These are phyloP conservation scores for Entomobrya multifasciata DNA, from an alignment of 2,888 invertebrate species.

Conservation along the genomic window DNA sequence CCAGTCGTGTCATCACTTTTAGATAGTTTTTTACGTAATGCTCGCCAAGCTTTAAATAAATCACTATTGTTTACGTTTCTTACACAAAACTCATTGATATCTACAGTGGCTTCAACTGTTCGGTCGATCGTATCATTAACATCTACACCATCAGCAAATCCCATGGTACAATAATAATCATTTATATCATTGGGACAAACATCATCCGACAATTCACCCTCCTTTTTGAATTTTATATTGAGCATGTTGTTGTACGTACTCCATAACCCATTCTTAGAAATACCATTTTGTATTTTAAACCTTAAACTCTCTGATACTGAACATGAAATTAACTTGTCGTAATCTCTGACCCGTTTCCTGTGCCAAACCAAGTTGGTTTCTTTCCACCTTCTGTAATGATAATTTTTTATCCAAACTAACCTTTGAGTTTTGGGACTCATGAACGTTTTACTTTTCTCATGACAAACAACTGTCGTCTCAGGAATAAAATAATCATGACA, in stretches of 20 bases:
- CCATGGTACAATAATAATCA: conserved; percentile 40
- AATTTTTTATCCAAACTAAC: neutral
- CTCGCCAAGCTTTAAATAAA: conserved; percentile 37
- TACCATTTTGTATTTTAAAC: neutral
- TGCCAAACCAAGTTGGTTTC: neutral
- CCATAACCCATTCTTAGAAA: conserved; percentile 33
- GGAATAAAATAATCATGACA: too few species aligned
- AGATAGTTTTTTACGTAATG: conserved; percentile 7
- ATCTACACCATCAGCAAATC: neutral
- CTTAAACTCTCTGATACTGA: neutral
- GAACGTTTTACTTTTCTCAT: neutral
- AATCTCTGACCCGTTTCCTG: neutral
- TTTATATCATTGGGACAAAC: conserved; percentile 13
- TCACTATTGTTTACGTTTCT: neutral
- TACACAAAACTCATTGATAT: neutral
- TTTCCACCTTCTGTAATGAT: neutral
- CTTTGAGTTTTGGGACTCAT: neutral
- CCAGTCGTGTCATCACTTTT: conserved; percentile 4
- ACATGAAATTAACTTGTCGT: neutral
- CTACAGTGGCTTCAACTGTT: neutral
- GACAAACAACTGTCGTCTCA: neutral
- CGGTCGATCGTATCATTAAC: neutral
- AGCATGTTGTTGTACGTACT: neutral
- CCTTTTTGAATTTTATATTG: conserved; percentile 14
- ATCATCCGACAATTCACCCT: neutral